phyloP scores from a whole-genome alignment of 2,113 vertebrate genomes.

The Macaca mulatta region DNA sequence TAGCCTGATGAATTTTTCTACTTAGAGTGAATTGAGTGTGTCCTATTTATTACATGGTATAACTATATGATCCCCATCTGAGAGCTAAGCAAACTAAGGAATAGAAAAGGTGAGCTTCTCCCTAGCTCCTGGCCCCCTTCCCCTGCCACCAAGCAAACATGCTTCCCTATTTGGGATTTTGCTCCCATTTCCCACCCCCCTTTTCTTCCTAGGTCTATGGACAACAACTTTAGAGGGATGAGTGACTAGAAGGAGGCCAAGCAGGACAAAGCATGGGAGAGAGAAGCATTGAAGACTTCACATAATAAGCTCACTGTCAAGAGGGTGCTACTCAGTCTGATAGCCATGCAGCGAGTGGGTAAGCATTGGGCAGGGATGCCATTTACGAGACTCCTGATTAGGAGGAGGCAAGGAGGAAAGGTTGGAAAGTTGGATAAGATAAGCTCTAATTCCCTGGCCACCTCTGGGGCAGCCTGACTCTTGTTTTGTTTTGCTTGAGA shows the following conservation, averaged over 20 bases:
- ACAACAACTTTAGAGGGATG: not conserved
- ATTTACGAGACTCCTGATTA: not conserved
- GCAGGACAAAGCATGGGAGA: not conserved
- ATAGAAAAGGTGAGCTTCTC: not conserved
- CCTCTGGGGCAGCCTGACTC: rapidly evolving
- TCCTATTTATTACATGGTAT: not conserved
- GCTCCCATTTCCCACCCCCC: not conserved
- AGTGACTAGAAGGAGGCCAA: not conserved
- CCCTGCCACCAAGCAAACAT: not conserved
- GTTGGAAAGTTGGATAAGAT: rapidly evolving
- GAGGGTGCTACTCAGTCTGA: not conserved
- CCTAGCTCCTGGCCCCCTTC: not conserved
- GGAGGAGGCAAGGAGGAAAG: not conserved
- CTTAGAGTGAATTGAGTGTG: not conserved
- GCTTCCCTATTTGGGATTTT: not conserved
- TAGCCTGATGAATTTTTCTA: not conserved
- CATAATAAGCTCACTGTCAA: not conserved
- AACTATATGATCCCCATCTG: not conserved
- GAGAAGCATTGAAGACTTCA: not conserved
- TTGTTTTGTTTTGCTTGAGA: too few relatives aligned
- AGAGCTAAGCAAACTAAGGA: not conserved
- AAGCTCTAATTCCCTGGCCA: rapidly evolving
- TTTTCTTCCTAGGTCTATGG: not conserved
- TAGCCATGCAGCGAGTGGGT: rapidly evolving
- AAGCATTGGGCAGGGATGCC: not conserved